Evolutionary conservation across 1,140 invertebrate species (phyloP), one percentile per base, ranked within the genome.

Genomic region (Hypsibius dujardini): DNA sequence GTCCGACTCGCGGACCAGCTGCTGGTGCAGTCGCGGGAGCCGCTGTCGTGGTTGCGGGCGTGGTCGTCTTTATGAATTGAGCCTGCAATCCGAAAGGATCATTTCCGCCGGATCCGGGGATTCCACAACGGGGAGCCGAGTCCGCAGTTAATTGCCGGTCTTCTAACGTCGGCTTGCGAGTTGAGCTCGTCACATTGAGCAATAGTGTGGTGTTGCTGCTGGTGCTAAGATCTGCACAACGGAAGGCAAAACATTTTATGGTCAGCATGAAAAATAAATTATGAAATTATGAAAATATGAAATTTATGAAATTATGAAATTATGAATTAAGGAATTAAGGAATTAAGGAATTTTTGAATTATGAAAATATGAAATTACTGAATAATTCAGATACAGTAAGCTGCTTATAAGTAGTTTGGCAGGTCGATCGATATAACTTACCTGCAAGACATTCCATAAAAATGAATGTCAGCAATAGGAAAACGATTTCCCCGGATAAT

Each of bases 201-300:
- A 28, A 28, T 28, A 28, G 28, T 28, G 50, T 56, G n/a, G 50
- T n/a, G 50, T 56, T n/a, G 50, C 7, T 56, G 50, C 50, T 56
- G n/a, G 50, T 56, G 50, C 50, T 56, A 56, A 56, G n/a, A 56
- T n/a, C 50, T 28, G 50, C n/a, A n/a, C 50, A 56, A n/a, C 50
- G 7, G 50, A 7, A 7, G 7, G n/a, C 50, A 56, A 7, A 12
- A 56, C 50, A 56, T 7, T n/a, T 56, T 56, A 7, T 56, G 50
- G 7, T 7, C 7, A 7, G 7, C 7, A 56, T 56, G n/a, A 56
- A 7, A 56, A 56, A 7, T n/a, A 56, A 56, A n/a, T 28, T 28
- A 28, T 28, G 28, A 28, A 28, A 28, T 28, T 28, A 28, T 28
- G 28, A 28, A 28, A 28, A 28, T 28, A 28, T 28, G 28, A 28